Evolutionary conservation across 2,888 invertebrate species (phyloP), one percentile per base, ranked within the genome.

Genomic region (Lasioglossum zephyrum): DNA sequence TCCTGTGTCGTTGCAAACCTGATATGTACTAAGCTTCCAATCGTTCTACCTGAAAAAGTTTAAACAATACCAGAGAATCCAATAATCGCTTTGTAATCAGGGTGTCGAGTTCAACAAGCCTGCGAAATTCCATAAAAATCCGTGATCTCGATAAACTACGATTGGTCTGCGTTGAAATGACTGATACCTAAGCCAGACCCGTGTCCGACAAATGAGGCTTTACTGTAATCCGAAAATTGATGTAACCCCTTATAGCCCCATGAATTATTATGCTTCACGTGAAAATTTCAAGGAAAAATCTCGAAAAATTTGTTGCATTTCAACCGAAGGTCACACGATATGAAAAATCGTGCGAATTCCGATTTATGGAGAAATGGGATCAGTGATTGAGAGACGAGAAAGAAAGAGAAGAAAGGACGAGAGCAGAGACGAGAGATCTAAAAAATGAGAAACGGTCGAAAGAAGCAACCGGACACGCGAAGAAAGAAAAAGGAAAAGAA

Each of bases 381-480:
- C 53, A n/a, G n/a, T n/a, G 22, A n/a, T 53, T 53, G n/a, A 1
- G 36, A 6, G 31, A 8, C 16, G 1, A 13, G 31, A 36, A 5
- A 8, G 4, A 16, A 44, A 36, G 13, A 16, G 16, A 39, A 39
- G 66, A 8, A 69, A 70, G 70, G n/a, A 0, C 22, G 69, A 18
- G 22, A 36, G 69, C 13, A 31, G 31, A 31, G 1, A 31, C 31
- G 31, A 31, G 73, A 18, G n/a, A 39, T 41, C 36, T 13, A 39
- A 26, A 47, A 73, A 44, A 63, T n/a, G 31, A 47, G 41, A 31
- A 72, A 57, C 41, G 70, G 41, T 80, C 49, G 36, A 73, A 47
- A 36, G 36, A 77, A 9, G 73, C 9, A 44, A 73, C 2, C 18
- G 5, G n/a, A 11, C 57, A 16, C 70, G 74, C 13, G 22, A 1